Evolutionary conservation across 2,797 vertebrate genomes (phyloP), one percentile per base, ranked within the genome.

Genomic region (Rousettus madagascariensis): DNA sequence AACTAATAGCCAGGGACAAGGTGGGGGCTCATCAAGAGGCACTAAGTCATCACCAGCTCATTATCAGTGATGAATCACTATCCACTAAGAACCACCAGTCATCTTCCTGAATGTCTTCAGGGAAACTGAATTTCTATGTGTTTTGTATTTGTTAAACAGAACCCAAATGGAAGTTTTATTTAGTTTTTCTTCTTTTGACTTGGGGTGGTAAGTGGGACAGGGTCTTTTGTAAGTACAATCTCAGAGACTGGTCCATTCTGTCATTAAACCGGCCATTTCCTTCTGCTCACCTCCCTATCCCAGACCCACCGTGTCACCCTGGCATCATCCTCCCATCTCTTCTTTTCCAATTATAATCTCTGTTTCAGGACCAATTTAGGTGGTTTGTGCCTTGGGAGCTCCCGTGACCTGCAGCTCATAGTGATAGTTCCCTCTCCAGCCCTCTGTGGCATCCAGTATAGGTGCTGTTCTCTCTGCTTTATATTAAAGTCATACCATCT

Each of bases 71-170:
- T 68, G 78, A 74, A 38, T 26, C 15, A n/a, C 38, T 75, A 15
- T 11, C 86, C 30, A 57, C 55, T 1, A 59, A 71, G 53, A 63
- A 22, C 15, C 30, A 63, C 3, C 5, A 74, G 33, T 30, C 22
- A 11, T 78, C 28, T 69, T 59, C 15, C 1, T 30, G 51, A 86
- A 63, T 69, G 19, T 28, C 33, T 55, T 41, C 33, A 65, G 72
- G 65, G 38, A 88, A 85, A n/a, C 16, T 88, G 6, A 75, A 68
- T 80, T 41, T 82, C 30, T 61, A 5, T 30, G 0, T 79, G 22
- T 57, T 33, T 75, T 75, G 28, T 38, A 61, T 49, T 90, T 90
- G 87, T 59, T 79, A 80, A 90, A 86, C 9, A 74, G 33, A 96
- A 68, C 33, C 43, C 11, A 38, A 53, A 24, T 61, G 51, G 75